Percentiles rank a stretch among this genome's conserved stretches.
Evolutionary conservation across 2,797 vertebrate species (phyloP).

Genomic region (Borostomias antarcticus): DNA sequence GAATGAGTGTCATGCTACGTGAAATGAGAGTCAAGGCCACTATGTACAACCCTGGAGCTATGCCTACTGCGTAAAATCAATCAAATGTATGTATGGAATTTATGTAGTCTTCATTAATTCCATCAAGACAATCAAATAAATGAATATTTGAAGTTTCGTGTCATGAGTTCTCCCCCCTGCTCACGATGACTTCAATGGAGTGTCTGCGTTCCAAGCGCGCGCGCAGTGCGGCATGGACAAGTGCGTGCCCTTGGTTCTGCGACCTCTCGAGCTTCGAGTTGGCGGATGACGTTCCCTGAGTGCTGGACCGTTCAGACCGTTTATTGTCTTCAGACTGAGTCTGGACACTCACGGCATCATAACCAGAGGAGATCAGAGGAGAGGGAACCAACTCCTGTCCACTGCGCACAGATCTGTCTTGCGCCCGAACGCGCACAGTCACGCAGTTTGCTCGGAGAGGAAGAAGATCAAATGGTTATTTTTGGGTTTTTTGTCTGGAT

Average conservation of each 20-base stretch:
- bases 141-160: background rate
- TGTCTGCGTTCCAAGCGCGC: background rate
- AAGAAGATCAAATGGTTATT: constrained; percentile 1
- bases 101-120: too few species aligned
- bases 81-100: too few species aligned
- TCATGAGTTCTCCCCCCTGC: background rate
- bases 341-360: constrained; percentile 12
- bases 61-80: too few species aligned
- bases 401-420: constrained; percentile 37
- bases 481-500: background rate
- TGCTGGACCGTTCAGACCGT: background rate
- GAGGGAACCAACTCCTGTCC: constrained; percentile 10
- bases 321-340: constrained; percentile 3
- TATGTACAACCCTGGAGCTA: too few species aligned
- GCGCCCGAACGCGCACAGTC: constrained; percentile 32
- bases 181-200: background rate
- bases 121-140: too few species aligned
- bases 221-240: background rate
- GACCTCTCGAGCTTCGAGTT: constrained; percentile 7
- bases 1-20: too few species aligned
- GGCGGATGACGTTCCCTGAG: constrained; percentile 7
- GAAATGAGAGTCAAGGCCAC: too few species aligned
- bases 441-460: background rate
- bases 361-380: constrained; percentile 3
- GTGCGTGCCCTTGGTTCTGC: background rate